These are phyloP conservation scores for Mechanitis messenoides DNA, from an alignment of 2,888 invertebrate genomes.

Conservation along the genomic window DNA sequence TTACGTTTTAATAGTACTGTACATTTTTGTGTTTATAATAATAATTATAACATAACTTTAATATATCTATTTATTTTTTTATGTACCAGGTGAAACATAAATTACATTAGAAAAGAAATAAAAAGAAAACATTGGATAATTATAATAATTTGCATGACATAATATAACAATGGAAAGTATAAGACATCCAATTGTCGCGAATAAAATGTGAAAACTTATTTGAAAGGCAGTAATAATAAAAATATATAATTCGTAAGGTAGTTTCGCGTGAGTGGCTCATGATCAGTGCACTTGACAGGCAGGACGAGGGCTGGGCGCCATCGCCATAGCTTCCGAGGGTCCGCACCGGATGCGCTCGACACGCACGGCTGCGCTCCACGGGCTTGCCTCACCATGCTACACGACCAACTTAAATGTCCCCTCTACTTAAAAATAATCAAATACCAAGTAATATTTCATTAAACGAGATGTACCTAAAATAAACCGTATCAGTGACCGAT, in stretches of 20 bases:
- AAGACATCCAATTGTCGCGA: no score
- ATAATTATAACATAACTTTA: no score
- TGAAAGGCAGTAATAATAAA: no score
- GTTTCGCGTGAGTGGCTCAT: constrained; percentile 20
- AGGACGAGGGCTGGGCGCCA: constrained; percentile 48
- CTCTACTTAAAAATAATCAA: constrained; percentile 9
- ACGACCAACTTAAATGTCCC: constrained; percentile 34
- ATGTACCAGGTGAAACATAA: no score
- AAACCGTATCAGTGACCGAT: constrained; percentile 33
- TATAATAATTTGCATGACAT: no score
- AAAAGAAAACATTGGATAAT: no score
- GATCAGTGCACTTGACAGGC: constrained; percentile 30
- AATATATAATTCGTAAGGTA: not conserved
- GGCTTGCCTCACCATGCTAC: constrained; percentile 52
- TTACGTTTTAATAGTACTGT: no score
- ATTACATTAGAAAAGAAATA: no score
- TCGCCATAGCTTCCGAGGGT: constrained; percentile 58
- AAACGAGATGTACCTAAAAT: constrained; percentile 38
- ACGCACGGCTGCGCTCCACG: constrained; percentile 66
- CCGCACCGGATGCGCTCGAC: constrained; percentile 61
- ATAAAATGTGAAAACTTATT: no score
- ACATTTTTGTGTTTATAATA: no score
- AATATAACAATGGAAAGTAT: no score
- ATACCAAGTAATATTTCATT: constrained; percentile 29
- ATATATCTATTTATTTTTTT: no score